These are phyloP conservation scores for Epinotia demarniana DNA, from an alignment of 2,888 invertebrate species.

Conservation along the genomic window DNA sequence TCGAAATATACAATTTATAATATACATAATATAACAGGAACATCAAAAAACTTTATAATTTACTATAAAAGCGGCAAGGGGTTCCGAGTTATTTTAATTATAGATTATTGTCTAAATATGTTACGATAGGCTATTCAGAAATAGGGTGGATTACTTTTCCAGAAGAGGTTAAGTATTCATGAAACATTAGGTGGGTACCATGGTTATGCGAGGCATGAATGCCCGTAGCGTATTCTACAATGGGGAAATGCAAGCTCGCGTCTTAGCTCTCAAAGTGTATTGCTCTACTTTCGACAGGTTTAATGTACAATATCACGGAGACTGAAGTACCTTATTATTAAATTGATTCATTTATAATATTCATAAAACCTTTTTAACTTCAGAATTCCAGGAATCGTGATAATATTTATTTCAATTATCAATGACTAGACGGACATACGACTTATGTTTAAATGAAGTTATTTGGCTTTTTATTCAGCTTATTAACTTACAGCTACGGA, in stretches of 20 bases:
- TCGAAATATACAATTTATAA: background rate
- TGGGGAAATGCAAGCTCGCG: slow-evolving; percentile 10
- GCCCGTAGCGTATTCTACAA: slow-evolving; percentile 9
- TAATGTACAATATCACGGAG: background rate
- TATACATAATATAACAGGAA: slow-evolving; percentile 9
- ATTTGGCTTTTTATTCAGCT: slow-evolving; percentile 33
- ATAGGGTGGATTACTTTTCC: background rate
- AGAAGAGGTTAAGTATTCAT: slow-evolving; percentile 4
- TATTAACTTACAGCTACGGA: slow-evolving; percentile 28
- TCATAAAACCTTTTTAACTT: background rate
- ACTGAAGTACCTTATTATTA: background rate
- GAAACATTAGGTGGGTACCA: slow-evolving; percentile 4
- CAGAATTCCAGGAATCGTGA: slow-evolving; percentile 7
- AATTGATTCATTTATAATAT: slow-evolving; percentile 1
- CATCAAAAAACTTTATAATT: background rate
- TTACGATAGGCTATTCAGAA: background rate
- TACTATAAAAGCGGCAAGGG: background rate
- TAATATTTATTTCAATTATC: slow-evolving; percentile 5
- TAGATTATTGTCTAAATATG: slow-evolving; percentile 22
- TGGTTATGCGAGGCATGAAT: slow-evolving; percentile 5
- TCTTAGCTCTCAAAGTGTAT: background rate
- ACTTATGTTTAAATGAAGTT: slow-evolving; percentile 19
- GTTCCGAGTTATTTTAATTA: slow-evolving; percentile 1
- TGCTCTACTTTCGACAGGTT: background rate
- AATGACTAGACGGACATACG: slow-evolving; percentile 41